Base-by-base conservation (phyloP, 2,797 vertebrate genomes). In the Melanotaenia trifasciata region DNA sequence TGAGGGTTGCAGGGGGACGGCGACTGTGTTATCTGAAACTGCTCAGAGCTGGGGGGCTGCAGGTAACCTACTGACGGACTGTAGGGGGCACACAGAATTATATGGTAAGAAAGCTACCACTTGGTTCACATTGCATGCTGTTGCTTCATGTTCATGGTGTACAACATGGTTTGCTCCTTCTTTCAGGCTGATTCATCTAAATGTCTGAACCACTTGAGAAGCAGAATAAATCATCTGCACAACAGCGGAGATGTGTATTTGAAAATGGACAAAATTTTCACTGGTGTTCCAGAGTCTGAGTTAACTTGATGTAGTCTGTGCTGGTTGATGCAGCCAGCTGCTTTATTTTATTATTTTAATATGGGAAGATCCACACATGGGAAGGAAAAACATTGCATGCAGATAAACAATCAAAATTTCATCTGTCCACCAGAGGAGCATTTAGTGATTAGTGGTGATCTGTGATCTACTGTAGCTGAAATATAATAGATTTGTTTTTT, bases 1-100 rank as follows among this genome's bases (percentile, higher is more conserved):
- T 96, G 96, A 12, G 97, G 97, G 91, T 95, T 99, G 95, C 98
- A 99, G 72, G 97, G 96, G 0, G 98, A 96, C 0, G 97, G 96
- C 58, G 98, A 97, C 91, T 96, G 97, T 33, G 96, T 96, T 92
- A 99, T 95, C 93, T 96, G 97, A 91, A 97, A 99, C 96, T 99
- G 98, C 66, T 99, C 97, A 14, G 97, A 96, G 90, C 92, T 96
- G 64, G 97, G 96, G 26, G 97, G 94, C 87, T 98, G 98, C 72
- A 99, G 94, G 92, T 97, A 99, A 73, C 97, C 94, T 79, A 99
- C 96, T 0, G 97, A 97, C 0, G 96, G 96, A 92, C 97, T 99
- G 87, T 3, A 58, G 20, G 12, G 75, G 20, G 60, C 26, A 12
- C 1, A 35, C 3, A 33, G 14, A 35, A 38, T 26, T 24, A 20